These are phyloP conservation scores for Chelonus insularis DNA, from an alignment of 1,140 invertebrate species.

Conservation along the genomic window DNA sequence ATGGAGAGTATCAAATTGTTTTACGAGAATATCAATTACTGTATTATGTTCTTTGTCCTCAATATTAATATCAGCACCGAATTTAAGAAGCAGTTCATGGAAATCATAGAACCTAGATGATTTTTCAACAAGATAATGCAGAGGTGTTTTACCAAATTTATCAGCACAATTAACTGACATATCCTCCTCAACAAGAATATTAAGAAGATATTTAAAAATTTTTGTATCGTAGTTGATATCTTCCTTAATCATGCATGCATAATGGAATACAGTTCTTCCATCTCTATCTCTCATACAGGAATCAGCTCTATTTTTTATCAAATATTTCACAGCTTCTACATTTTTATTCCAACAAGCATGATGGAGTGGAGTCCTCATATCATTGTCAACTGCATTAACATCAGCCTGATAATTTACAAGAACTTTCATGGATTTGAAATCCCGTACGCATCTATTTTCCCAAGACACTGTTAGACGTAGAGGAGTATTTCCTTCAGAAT, in stretches of 20 bases:
- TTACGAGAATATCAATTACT: too few relatives aligned
- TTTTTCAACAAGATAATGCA: neutral
- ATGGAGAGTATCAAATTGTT: too few relatives aligned
- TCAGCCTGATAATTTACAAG: too few relatives aligned
- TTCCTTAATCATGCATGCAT: neutral
- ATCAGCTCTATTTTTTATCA: neutral
- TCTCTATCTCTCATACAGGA: neutral
- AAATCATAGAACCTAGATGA: too few relatives aligned
- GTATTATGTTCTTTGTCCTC: too few relatives aligned
- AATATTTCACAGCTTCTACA: neutral
- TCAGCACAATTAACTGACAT: neutral
- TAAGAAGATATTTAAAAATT: neutral
- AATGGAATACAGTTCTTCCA: neutral
- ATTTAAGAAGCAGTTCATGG: too few relatives aligned
- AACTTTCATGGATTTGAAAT: too few relatives aligned
- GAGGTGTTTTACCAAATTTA: neutral
- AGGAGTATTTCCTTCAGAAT: too few relatives aligned
- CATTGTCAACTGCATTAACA: neutral
- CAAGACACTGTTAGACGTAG: too few relatives aligned
- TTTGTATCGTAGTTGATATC: neutral
- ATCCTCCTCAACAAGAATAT: neutral
- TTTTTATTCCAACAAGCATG: neutral
- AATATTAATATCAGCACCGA: too few relatives aligned
- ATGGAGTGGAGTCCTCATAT: neutral
- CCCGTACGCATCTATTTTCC: too few relatives aligned